Evolutionary conservation across 2,888 invertebrate genomes (phyloP).

Genomic region (Pterobdella sp.): DNA sequence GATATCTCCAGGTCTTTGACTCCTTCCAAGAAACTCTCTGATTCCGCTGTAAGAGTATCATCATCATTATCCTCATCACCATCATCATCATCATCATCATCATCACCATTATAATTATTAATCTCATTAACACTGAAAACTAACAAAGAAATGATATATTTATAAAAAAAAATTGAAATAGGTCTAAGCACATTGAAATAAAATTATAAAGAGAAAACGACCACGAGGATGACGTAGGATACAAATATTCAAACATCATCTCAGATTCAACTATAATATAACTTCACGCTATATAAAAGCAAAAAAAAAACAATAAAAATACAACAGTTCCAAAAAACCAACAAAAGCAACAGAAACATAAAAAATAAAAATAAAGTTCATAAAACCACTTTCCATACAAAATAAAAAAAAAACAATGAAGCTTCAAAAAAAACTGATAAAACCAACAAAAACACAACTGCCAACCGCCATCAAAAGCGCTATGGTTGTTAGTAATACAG

Average conservation of each 20-base stretch:
- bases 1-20: neutral
- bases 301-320: no score
- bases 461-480: neutral
- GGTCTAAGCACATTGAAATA: no score
- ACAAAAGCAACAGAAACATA: neutral
- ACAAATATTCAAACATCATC: no score
- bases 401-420: neutral
- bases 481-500: neutral
- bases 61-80: neutral
- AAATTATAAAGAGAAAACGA: no score
- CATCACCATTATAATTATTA: no score
- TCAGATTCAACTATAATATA: no score
- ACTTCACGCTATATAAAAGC: no score
- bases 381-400: neutral
- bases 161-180: no score
- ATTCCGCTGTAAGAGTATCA: neutral
- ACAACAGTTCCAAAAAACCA: neutral
- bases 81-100: constrained; percentile 3
- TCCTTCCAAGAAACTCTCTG: neutral
- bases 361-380: neutral
- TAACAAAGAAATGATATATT: no score
- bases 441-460: neutral
- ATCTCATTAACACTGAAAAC: no score
- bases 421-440: neutral
- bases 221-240: no score